These are phyloP conservation scores for Lordiphosa collinella DNA, from an alignment of 1,140 invertebrate species.

Conservation along the genomic window DNA sequence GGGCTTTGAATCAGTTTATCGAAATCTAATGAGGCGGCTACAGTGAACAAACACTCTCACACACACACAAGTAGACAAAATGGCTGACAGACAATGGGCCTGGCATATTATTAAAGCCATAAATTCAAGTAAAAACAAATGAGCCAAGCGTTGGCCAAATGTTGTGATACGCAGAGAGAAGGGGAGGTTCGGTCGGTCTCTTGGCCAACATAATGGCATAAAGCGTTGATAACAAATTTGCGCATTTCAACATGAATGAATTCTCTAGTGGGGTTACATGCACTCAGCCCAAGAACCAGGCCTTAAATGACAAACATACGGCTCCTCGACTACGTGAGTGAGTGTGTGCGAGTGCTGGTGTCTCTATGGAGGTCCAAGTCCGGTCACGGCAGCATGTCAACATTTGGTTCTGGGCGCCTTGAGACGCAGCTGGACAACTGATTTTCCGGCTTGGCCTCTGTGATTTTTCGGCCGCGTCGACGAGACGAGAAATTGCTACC, in stretches of 20 bases:
- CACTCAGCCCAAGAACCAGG: background rate
- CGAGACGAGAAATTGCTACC: conserved; percentile 25
- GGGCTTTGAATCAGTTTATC: conserved; percentile 50
- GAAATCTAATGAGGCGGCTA: conserved; percentile 64
- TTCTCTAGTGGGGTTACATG: conserved; percentile 58
- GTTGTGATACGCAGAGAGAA: conserved; percentile 19
- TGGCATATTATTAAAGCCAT: conserved; percentile 54
- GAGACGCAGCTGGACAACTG: conserved; percentile 33
- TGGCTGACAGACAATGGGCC: conserved; percentile 47
- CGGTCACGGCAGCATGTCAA: conserved; percentile 56
- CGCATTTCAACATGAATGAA: conserved; percentile 79
- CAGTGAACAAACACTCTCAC: conserved; percentile 37
- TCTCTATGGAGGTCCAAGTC: conserved; percentile 25
- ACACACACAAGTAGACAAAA: conserved; percentile 25
- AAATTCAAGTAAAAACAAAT: conserved; percentile 59
- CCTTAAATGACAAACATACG: conserved; percentile 66
- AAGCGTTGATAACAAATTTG: conserved; percentile 79
- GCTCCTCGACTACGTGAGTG: conserved; percentile 36
- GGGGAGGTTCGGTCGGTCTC: conserved; percentile 15
- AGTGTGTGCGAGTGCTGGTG: conserved; percentile 11
- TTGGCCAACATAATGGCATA: conserved; percentile 74
- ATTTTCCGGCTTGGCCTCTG: conserved; percentile 62
- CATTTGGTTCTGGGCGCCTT: conserved; percentile 44
- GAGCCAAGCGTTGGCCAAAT: conserved; percentile 54
- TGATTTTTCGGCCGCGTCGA: conserved; percentile 59